These are phyloP conservation scores for Stenoptilia bipunctidactyla DNA, from an alignment of 2,888 invertebrate genomes.

Conservation along the genomic window DNA sequence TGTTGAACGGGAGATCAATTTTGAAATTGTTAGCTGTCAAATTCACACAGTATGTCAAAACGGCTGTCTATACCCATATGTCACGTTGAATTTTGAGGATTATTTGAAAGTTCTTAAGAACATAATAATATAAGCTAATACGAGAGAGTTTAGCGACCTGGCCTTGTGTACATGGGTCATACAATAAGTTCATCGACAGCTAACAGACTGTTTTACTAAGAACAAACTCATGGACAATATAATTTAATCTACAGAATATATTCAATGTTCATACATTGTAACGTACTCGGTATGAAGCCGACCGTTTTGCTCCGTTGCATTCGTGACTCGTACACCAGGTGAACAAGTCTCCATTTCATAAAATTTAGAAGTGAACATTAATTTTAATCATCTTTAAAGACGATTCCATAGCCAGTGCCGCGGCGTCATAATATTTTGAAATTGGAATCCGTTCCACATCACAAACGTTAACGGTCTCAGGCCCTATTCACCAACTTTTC, in stretches of 20 bases:
- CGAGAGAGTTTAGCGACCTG: too few species aligned
- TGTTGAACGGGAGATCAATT: not conserved
- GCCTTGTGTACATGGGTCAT: slow-evolving; percentile 14
- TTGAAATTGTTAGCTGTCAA: not conserved
- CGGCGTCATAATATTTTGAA: slow-evolving; percentile 58
- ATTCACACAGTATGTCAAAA: not conserved
- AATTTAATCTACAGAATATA: slow-evolving; percentile 20
- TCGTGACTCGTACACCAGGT: slow-evolving; percentile 38
- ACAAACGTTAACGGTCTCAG: slow-evolving; percentile 29
- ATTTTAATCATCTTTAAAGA: slow-evolving; percentile 24
- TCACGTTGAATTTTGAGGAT: slow-evolving; percentile 17
- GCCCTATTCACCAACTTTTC: slow-evolving; percentile 31
- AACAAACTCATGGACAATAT: slow-evolving; percentile 36
- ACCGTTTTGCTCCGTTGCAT: slow-evolving; percentile 34
- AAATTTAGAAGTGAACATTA: slow-evolving; percentile 31
- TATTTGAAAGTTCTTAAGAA: too few species aligned
- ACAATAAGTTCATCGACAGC: slow-evolving; percentile 48
- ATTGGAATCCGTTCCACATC: slow-evolving; percentile 29
- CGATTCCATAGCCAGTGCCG: slow-evolving; percentile 13
- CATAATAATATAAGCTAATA: too few species aligned
- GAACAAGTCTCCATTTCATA: slow-evolving; percentile 21
- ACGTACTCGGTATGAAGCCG: slow-evolving; percentile 22
- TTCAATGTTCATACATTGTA: slow-evolving; percentile 9
- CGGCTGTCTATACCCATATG: slow-evolving; percentile 30
- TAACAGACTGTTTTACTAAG: slow-evolving; percentile 39